These are phyloP conservation scores for Planiliza haematocheilus DNA, from an alignment of 2,113 vertebrate genomes.

Conservation along the genomic window DNA sequence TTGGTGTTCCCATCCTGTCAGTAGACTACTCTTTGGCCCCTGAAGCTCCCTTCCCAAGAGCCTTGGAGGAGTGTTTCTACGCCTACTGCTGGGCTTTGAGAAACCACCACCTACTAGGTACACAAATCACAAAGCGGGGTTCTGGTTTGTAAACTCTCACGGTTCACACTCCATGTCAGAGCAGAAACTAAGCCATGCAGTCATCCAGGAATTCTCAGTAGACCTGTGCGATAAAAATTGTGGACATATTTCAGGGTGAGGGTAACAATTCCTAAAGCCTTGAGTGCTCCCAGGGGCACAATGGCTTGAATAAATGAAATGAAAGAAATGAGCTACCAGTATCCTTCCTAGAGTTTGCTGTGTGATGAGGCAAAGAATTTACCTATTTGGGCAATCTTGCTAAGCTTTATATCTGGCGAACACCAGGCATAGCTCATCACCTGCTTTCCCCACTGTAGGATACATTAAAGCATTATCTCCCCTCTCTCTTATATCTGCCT, in stretches of 20 bases:
- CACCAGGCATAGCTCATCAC: no score
- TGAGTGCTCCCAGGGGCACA: background rate
- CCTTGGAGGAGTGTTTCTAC: conserved; percentile 93
- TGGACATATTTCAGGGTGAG: conserved; percentile 5
- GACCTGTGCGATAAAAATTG: background rate
- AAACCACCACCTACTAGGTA: conserved; percentile 88
- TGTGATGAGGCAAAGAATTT: no score
- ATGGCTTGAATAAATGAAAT: conserved; percentile 8
- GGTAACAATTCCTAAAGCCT: conserved; percentile 5
- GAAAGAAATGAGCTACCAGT: conserved; percentile 10
- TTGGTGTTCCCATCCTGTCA: conserved; percentile 89
- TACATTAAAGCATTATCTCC: no score
- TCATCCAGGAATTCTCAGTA: conserved; percentile 5
- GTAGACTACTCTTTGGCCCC: conserved; percentile 93
- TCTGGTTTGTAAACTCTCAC: background rate
- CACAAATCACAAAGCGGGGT: conserved; percentile 3
- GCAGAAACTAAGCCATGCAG: background rate
- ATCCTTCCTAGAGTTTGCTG: background rate
- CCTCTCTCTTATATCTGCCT: no score
- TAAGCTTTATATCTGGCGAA: no score
- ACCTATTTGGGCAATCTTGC: no score
- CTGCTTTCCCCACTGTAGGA: no score
- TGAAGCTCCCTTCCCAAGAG: conserved; percentile 91
- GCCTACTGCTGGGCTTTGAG: conserved; percentile 94
- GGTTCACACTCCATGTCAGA: background rate